These are phyloP conservation scores for Microplitis manilae DNA, from an alignment of 2,888 invertebrate genomes.

Conservation along the genomic window DNA sequence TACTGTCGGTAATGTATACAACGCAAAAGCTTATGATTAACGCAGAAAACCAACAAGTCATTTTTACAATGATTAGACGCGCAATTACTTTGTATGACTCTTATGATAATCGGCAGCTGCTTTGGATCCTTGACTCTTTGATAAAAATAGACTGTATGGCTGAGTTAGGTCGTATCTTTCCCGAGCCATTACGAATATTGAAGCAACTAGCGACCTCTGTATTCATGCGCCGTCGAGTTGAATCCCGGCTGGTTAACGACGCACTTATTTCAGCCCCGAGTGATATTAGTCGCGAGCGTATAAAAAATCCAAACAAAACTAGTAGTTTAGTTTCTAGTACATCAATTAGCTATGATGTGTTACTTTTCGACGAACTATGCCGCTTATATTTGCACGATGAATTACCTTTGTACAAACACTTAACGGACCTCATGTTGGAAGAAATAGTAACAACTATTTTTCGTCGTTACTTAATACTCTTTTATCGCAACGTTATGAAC, in stretches of 20 bases:
- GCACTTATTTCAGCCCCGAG: not conserved
- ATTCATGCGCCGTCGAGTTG: not conserved
- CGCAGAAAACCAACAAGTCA: not conserved
- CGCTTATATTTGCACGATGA: conserved; percentile 9
- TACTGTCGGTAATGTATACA: conserved; percentile 6
- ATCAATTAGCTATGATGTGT: conserved; percentile 5
- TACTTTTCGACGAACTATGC: conserved; percentile 8
- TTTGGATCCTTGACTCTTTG: conserved; percentile 8
- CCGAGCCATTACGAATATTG: conserved; percentile 2
- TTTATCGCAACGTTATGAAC: conserved; percentile 7
- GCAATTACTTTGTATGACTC: not conserved
- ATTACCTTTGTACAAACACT: not conserved
- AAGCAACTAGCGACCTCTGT: not conserved
- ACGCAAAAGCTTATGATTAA: not conserved
- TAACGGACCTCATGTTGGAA: conserved; percentile 4
- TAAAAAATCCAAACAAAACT: not conserved
- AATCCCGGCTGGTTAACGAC: not conserved
- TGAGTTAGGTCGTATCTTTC: not conserved
- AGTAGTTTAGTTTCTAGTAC: conserved; percentile 5
- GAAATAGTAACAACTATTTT: conserved; percentile 8
- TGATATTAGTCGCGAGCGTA: not conserved
- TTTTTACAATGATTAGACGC: not conserved
- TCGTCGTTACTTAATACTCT: conserved; percentile 1
- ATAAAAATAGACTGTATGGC: not conserved
- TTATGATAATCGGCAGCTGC: not conserved